Conservation (phyloP, 2,113 vertebrate genomes). For the Phylloscopus trochilus region DNA sequence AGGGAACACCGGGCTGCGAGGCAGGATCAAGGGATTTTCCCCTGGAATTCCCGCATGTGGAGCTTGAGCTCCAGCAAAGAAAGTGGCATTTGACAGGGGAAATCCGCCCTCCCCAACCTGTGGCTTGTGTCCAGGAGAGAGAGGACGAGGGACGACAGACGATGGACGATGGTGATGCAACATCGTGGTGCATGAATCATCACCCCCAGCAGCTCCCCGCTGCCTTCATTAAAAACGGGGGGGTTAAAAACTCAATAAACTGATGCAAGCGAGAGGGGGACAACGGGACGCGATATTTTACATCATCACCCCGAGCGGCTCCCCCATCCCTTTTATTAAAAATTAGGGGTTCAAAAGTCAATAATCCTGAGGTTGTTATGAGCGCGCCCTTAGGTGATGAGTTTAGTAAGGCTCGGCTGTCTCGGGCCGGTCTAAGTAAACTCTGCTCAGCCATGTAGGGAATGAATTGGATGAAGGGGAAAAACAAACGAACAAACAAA, state of each 20-base stretch:
- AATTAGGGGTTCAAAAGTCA: accelerated
- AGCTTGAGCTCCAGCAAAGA: neutral
- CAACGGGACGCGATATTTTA: accelerated
- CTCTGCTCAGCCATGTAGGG: accelerated
- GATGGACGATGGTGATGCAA: too few relatives aligned
- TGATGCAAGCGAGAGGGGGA: too few relatives aligned
- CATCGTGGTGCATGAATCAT: neutral
- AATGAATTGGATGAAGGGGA: neutral
- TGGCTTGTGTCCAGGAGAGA: neutral
- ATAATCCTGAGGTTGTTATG: neutral
- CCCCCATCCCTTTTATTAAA: too few relatives aligned
- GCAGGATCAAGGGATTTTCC: accelerated
- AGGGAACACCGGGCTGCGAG: accelerated
- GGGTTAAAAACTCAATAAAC: neutral
- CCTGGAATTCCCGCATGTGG: accelerated
- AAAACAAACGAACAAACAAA: too few relatives aligned
- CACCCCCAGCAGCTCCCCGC: too few relatives aligned
- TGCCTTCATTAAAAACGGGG: accelerated
- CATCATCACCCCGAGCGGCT: accelerated
- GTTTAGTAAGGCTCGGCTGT: neutral
- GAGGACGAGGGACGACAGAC: too few relatives aligned
- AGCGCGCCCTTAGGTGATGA: accelerated
- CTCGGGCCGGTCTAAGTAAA: neutral
- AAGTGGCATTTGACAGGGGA: too few relatives aligned
- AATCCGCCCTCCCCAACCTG: accelerated